Evolutionary conservation across 1,140 invertebrate species (phyloP).

Genomic region (Ceratina australensis): DNA sequence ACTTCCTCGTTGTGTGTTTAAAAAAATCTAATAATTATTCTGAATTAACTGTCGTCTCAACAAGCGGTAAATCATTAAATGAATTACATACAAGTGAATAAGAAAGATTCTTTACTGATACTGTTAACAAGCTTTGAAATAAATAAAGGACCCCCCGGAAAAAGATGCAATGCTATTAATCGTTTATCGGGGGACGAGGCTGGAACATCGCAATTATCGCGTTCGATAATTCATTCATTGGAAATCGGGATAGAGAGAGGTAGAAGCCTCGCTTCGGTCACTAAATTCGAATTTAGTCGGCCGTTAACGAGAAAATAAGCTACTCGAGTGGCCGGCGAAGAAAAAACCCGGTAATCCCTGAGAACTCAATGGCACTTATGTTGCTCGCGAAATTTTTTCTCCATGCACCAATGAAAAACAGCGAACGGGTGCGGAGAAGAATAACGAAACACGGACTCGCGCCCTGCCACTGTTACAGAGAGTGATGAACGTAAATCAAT

Average conservation of each 20-base stretch:
- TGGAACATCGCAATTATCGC: neutral
- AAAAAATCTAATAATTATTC: neutral
- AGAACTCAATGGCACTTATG: neutral
- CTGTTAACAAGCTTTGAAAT: no score
- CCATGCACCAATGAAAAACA: neutral
- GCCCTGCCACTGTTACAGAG: no score
- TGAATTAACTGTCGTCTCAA: no score
- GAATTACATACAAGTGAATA: no score
- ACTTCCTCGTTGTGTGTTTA: neutral
- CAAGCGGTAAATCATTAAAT: no score
- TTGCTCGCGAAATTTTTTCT: neutral
- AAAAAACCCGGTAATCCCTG: neutral
- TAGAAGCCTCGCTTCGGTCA: no score
- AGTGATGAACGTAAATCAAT: no score
- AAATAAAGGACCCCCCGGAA: neutral
- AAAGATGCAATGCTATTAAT: neutral
- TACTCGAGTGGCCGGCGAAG: no score
- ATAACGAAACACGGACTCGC: neutral
- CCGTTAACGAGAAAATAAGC: slow-evolving; percentile 1
- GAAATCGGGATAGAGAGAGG: neutral
- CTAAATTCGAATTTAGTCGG: neutral
- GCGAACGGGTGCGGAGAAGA: neutral
- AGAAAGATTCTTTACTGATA: no score
- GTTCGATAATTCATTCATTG: neutral
- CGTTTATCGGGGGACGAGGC: neutral